These are phyloP conservation scores for Felis chaus DNA, from an alignment of 2,113 vertebrate genomes.

Conservation along the genomic window DNA sequence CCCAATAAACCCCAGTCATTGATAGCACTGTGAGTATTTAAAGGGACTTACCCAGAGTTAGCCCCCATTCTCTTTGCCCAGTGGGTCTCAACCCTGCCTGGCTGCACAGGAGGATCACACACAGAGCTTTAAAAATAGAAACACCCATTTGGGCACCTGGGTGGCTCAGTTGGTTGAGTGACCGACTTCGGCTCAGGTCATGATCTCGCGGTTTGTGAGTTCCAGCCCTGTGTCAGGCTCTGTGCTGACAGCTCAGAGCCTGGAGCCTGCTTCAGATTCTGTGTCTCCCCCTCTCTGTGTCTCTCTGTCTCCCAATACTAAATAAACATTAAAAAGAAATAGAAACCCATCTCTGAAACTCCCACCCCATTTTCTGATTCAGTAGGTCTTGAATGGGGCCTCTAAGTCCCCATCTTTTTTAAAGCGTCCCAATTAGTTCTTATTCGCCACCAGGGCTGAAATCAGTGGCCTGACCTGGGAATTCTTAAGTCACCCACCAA, in stretches of 20 bases:
- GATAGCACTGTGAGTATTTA: background rate
- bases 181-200: background rate
- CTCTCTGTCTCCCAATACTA: background rate
- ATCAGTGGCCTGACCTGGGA: background rate
- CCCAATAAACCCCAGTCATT: background rate
- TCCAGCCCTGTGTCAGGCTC: fast-evolving
- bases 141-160: background rate
- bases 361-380: background rate
- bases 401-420: background rate
- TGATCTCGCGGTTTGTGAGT: background rate
- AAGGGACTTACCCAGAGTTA: background rate
- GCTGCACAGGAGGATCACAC: too few relatives aligned
- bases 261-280: background rate
- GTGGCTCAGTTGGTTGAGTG: background rate
- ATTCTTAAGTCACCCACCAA: background rate
- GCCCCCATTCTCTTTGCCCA: background rate
- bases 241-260: background rate
- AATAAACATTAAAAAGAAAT: background rate
- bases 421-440: background rate
- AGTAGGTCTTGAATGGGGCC: background rate
- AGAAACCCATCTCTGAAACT: background rate
- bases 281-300: background rate
- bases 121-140: background rate
- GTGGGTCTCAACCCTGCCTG: background rate
- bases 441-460: background rate